phyloP scores from a whole-genome alignment of 2,888 invertebrate genomes.

The Conops quadrifasciatus region DNA sequence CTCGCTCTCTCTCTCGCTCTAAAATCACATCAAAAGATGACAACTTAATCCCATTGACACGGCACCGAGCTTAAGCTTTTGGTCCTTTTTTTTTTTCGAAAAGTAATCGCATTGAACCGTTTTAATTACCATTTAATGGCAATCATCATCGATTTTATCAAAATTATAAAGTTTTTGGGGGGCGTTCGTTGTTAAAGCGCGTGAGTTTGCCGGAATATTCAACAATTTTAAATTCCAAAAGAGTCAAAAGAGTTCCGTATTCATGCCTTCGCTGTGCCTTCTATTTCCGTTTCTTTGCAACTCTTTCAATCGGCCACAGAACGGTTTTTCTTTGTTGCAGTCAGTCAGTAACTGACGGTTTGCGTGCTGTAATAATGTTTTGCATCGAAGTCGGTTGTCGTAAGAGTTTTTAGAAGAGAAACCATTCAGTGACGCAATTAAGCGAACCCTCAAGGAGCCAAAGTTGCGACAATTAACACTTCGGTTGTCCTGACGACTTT shows the following conservation, averaged over 20 bases:
- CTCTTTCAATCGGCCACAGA: neutral
- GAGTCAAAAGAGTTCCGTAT: too few species aligned
- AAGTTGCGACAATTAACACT: constrained; percentile 31
- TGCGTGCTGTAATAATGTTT: neutral
- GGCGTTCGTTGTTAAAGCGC: neutral
- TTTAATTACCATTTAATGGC: constrained; percentile 29
- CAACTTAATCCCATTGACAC: constrained; percentile 32
- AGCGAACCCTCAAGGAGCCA: constrained; percentile 24
- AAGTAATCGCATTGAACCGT: constrained; percentile 22
- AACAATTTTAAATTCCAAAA: neutral
- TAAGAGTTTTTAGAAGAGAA: constrained; percentile 34
- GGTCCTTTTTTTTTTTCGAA: neutral
- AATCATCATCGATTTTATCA: constrained; percentile 19
- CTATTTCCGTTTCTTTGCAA: too few species aligned
- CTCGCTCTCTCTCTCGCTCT: neutral
- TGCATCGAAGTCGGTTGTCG: constrained; percentile 1
- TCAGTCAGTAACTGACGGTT: neutral
- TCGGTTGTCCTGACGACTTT: constrained; percentile 17
- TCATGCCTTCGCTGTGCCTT: too few species aligned
- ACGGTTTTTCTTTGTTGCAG: neutral
- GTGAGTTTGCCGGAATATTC: neutral
- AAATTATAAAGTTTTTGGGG: neutral
- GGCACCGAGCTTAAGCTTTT: too few species aligned
- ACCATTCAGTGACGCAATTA: constrained; percentile 42
- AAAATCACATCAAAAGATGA: constrained; percentile 25